phyloP scores from a whole-genome alignment of 1,140 invertebrate species.

The Pissodes strobi region DNA sequence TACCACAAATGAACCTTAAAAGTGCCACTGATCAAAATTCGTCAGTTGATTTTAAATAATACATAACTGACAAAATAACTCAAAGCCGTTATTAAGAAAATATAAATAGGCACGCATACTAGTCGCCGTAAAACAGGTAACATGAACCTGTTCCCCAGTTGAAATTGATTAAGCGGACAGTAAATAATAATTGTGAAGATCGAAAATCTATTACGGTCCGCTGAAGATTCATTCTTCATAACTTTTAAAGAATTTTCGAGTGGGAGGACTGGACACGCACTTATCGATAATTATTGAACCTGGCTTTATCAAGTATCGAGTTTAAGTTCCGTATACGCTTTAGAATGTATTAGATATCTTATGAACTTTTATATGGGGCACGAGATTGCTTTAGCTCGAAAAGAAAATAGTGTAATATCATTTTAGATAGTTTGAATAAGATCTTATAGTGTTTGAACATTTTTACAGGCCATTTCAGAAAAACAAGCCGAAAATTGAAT shows the following conservation, averaged over 20 bases:
- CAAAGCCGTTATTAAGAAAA: neutral
- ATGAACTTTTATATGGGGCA: too few relatives aligned
- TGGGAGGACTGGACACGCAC: constrained; percentile 28
- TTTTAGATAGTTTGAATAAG: too few relatives aligned
- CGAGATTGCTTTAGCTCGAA: too few relatives aligned
- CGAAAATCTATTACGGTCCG: constrained; percentile 37
- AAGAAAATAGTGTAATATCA: too few relatives aligned
- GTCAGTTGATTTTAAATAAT: too few relatives aligned
- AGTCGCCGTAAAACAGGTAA: constrained; percentile 21
- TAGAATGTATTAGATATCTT: too few relatives aligned
- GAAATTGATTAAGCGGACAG: constrained; percentile 35
- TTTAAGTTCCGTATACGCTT: constrained; percentile 16
- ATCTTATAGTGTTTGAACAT: too few relatives aligned
- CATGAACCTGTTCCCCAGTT: constrained; percentile 33
- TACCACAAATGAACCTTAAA: too few relatives aligned
- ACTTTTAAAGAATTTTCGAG: constrained; percentile 34
- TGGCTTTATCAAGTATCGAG: constrained; percentile 24
- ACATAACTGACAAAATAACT: too few relatives aligned
- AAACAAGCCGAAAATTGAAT: too few relatives aligned
- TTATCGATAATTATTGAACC: constrained; percentile 30
- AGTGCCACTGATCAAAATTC: too few relatives aligned
- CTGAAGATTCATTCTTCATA: constrained; percentile 39
- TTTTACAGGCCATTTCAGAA: too few relatives aligned
- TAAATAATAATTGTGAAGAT: constrained; percentile 40
- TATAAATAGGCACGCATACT: constrained; percentile 1